Conservation (phyloP, 2,888 invertebrate genomes). For the Napeogenes inachia region DNA sequence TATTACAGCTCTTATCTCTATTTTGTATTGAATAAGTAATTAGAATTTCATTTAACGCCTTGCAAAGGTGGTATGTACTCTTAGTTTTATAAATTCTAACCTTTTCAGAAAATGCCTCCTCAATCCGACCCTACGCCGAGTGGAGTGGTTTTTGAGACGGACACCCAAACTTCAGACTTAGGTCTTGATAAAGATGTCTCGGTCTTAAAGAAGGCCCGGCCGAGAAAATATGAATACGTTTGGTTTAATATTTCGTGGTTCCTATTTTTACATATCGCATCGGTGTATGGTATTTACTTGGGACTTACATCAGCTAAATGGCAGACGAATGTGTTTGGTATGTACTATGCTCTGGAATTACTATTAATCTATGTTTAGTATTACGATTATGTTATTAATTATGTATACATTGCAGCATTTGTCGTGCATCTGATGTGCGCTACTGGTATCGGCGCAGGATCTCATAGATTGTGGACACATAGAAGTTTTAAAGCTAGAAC, state of each 20-base stretch:
- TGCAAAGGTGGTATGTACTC: neutral
- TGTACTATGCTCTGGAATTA: constrained; percentile 39
- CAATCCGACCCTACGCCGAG: constrained; percentile 69
- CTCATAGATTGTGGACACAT: constrained; percentile 97
- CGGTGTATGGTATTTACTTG: constrained; percentile 81
- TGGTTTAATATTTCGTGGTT: constrained; percentile 86
- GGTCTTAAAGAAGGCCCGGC: constrained; percentile 70
- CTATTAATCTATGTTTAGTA: no score
- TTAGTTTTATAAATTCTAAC: constrained; percentile 11
- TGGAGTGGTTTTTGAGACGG: constrained; percentile 81
- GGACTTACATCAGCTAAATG: constrained; percentile 81
- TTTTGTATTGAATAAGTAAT: no score
- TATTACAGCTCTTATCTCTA: no score
- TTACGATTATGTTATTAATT: neutral
- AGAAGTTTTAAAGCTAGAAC: constrained; percentile 92
- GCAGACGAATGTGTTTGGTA: constrained; percentile 81
- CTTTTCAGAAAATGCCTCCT: constrained; percentile 70
- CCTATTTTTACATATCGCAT: constrained; percentile 79
- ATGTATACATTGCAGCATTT: constrained; percentile 68
- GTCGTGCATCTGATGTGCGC: constrained; percentile 83
- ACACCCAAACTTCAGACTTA: constrained; percentile 80
- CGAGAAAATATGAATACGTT: constrained; percentile 76
- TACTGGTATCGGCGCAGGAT: constrained; percentile 94
- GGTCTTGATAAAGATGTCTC: constrained; percentile 78
- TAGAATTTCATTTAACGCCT: neutral